Conservation (phyloP, 2,113 vertebrate species). For the Pleuronectes platessa region DNA sequence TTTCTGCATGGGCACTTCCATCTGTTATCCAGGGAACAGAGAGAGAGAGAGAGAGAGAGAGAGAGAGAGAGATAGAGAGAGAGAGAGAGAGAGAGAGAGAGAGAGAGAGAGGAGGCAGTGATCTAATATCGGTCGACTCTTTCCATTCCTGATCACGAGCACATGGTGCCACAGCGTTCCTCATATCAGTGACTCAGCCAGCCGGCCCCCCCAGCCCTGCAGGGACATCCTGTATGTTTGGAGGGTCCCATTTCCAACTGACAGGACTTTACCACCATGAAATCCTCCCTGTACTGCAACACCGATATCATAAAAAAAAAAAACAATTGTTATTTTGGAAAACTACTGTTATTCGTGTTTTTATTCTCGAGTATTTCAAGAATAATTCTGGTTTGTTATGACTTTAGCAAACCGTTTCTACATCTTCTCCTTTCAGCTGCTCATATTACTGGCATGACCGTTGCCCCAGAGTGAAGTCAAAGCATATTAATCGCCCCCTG, state of each 20-base stretch:
- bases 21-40: slow-evolving; percentile 15
- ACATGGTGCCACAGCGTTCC: slow-evolving; percentile 37
- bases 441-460: no score
- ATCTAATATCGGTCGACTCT: slow-evolving; percentile 51
- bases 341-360: no score
- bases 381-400: not conserved
- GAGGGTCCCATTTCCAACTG: not conserved
- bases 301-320: no score
- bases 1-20: slow-evolving; percentile 7
- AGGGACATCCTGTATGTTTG: not conserved
- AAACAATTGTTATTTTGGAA: no score
- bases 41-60: not conserved
- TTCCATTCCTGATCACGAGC: slow-evolving; percentile 46
- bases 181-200: slow-evolving; percentile 47
- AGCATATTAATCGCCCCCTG: no score
- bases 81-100: not conserved
- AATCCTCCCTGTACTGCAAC: no score
- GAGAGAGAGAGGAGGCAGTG: not conserved
- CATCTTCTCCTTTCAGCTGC: not conserved
- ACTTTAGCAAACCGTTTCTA: not conserved
- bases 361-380: not conserved
- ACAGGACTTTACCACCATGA: no score
- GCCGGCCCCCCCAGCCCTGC: slow-evolving; percentile 14
- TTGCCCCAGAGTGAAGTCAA: no score
- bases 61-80: not conserved